Conservation (phyloP, 2,113 vertebrate species). For the Seriola quinqueradiata region DNA sequence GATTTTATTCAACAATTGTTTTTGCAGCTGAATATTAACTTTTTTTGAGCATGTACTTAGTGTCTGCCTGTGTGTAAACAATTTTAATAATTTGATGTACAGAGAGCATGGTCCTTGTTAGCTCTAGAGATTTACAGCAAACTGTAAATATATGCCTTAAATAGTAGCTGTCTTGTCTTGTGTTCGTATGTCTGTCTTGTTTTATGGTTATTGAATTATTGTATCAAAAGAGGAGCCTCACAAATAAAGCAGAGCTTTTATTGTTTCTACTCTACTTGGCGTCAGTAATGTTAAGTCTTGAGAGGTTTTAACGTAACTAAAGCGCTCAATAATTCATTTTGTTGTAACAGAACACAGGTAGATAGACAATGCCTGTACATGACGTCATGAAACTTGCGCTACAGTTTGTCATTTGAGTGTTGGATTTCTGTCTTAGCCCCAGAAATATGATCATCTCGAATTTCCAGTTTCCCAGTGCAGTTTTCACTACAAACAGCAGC, state of each 20-base stretch:
- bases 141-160: conserved; percentile 68
- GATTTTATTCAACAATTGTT: conserved; percentile 45
- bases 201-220: conserved; percentile 63
- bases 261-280: conserved; percentile 58
- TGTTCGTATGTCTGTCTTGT: conserved; percentile 66
- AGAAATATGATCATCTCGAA: conserved; percentile 51
- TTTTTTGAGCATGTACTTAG: conserved; percentile 60
- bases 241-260: conserved; percentile 70
- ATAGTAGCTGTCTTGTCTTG: conserved; percentile 63
- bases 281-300: conserved; percentile 38
- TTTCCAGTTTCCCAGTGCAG: conserved; percentile 27
- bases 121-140: conserved; percentile 57
- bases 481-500: conserved; percentile 37
- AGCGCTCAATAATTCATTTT: conserved; percentile 37
- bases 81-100: conserved; percentile 60
- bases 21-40: conserved; percentile 53
- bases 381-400: background rate
- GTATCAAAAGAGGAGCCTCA: conserved; percentile 62
- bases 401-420: conserved; percentile 17
- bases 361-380: conserved; percentile 16
- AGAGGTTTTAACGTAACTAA: background rate
- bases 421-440: background rate
- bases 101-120: conserved; percentile 63
- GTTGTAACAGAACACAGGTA: conserved; percentile 36
- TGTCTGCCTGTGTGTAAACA: conserved; percentile 56